Evolutionary conservation across 2,113 vertebrate species (phyloP).

Genomic region (Pterocles burchelli): DNA sequence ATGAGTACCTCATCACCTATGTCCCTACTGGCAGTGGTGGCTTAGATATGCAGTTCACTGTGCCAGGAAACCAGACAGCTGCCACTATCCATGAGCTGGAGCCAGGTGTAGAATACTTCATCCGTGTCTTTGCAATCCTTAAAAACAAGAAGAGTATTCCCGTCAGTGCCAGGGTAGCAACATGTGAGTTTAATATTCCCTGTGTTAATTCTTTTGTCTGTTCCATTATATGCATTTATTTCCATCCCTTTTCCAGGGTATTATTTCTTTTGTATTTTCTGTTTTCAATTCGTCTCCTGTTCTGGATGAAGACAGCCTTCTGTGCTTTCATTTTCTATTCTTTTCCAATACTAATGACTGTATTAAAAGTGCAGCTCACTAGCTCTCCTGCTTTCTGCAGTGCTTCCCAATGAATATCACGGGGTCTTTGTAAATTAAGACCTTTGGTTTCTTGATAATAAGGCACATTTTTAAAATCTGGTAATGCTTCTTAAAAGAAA

Average conservation of each 20-base stretch:
- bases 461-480: background rate
- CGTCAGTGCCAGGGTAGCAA: slow-evolving; percentile 92
- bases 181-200: slow-evolving; percentile 77
- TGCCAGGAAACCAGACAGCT: slow-evolving; percentile 87
- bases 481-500: background rate
- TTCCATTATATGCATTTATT: background rate
- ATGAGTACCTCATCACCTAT: slow-evolving; percentile 88
- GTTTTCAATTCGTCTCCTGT: background rate
- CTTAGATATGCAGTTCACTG: slow-evolving; percentile 88
- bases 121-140: slow-evolving; percentile 93
- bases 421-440: background rate
- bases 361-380: background rate
- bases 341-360: background rate
- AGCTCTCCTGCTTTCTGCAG: background rate
- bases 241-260: background rate
- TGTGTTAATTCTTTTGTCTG: background rate
- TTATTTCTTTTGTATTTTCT: background rate
- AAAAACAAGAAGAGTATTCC: slow-evolving; percentile 94
- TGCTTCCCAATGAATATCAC: background rate
- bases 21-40: slow-evolving; percentile 87
- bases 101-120: slow-evolving; percentile 94
- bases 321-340: background rate
- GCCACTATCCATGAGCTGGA: slow-evolving; percentile 90
- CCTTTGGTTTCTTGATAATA: background rate
- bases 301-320: background rate